Percentiles rank a stretch among this genome's conserved stretches.
phyloP scores from a whole-genome alignment of 2,888 invertebrate genomes.

The Dyspetes luteomarginatus region DNA sequence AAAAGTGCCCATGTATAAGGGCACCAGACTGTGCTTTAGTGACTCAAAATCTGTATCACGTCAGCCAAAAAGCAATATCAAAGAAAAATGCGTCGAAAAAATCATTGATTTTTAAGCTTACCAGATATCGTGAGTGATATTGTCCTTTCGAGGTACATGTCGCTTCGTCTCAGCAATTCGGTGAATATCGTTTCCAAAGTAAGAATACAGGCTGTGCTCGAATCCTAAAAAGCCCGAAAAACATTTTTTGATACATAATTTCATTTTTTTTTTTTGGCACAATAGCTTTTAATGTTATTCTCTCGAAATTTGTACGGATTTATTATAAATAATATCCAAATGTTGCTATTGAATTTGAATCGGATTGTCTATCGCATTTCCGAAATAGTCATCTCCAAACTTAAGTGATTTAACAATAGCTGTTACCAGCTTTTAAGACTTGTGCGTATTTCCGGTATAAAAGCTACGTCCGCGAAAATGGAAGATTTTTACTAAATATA shows the following conservation, averaged over 20 bases:
- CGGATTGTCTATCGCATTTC: background rate
- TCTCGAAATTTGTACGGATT: background rate
- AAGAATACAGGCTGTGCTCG: constrained; percentile 86
- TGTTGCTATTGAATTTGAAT: too few species aligned
- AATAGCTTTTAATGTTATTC: background rate
- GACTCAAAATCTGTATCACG: too few species aligned
- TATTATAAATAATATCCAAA: background rate
- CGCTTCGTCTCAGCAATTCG: constrained; percentile 87
- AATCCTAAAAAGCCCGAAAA: constrained; percentile 70
- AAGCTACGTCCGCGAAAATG: background rate
- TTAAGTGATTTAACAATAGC: too few species aligned
- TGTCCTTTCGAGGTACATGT: constrained; percentile 86
- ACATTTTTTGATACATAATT: constrained; percentile 31
- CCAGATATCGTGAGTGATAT: constrained; percentile 79
- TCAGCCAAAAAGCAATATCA: too few species aligned
- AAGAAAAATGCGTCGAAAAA: background rate
- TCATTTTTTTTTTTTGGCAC: too few species aligned
- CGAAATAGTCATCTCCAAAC: background rate
- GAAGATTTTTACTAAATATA: background rate
- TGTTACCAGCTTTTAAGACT: too few species aligned
- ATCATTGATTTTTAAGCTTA: constrained; percentile 58
- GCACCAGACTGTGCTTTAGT: too few species aligned
- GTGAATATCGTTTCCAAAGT: constrained; percentile 90
- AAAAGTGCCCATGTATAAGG: too few species aligned
- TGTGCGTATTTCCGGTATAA: background rate